Evolutionary conservation across 2,888 invertebrate genomes (phyloP), one percentile per base, ranked within the genome.

Genomic region (Mesochorus sp.): DNA sequence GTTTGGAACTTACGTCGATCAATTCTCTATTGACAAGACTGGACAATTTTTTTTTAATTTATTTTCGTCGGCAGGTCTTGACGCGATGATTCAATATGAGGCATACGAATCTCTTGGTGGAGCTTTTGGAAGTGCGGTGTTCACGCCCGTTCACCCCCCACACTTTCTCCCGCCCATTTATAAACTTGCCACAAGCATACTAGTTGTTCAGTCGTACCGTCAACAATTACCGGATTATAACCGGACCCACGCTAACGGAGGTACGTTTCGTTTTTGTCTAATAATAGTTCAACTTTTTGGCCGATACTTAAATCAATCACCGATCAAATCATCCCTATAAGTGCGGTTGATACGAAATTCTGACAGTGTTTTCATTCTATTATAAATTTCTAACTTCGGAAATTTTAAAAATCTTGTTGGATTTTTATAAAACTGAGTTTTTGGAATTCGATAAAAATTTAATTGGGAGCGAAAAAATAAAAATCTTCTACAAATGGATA

Each of bases 141-240:
- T 79, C 72, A 66, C 75, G 62, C 64, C 73, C 66, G 71, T 71
- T 53, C 66, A 17, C 77, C 83, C 82, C 80, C 80, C 83, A 76
- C 81, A 88, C 90, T 90, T 90, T 90, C 90, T 90, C 89, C 86
- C 84, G 85, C 80, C 66, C 85, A 86, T 87, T 89, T 90, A 90
- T 90, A 90, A 89, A 87, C 86, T 86, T 87, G 81, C 74, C 75
- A 82, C 84, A 80, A 87, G 87, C 86, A 85, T 84, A 81, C 82
- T 79, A 79, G 81, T 82, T 85, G 85, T 87, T 89, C 90, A 90
- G 90, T 90, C 85, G 83, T 85, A 80, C 76, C 78, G 78, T 75
- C 80, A 83, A 84, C 86, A 86, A 86, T 86, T 83, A 82, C 85
- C 79, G 79, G 80, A 81, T 80, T 82, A 77, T 70, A 71, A 67